Conservation (phyloP, 2,797 vertebrate species). For the Platyrinchus mystaceus region DNA sequence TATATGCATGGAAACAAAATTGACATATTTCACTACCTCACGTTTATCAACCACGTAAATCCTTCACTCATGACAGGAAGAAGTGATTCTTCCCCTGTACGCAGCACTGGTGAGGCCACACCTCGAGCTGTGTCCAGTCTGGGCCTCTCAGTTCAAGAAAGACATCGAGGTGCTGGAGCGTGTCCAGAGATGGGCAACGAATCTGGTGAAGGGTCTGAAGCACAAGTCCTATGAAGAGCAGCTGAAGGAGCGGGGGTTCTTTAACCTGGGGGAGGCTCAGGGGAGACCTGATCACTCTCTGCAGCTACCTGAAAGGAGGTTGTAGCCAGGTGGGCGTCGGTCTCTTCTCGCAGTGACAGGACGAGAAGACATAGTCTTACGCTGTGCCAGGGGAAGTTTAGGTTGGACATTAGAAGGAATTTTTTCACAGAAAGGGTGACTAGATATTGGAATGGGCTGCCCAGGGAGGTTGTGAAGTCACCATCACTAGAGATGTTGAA, state of each 20-base stretch:
- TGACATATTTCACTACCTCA: accelerated
- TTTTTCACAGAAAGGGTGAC: not conserved
- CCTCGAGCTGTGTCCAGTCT: accelerated
- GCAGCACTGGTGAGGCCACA: not conserved
- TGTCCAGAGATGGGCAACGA: not conserved
- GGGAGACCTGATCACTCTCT: not conserved
- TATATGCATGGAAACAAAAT: not conserved
- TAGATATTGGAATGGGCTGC: not conserved
- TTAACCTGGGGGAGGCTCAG: not conserved
- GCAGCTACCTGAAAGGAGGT: not conserved
- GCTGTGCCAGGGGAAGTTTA: not conserved
- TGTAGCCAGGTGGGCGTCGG: accelerated
- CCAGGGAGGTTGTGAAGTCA: not conserved
- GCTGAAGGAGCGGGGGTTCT: not conserved
- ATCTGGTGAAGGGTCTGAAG: not conserved
- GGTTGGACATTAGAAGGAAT: not conserved
- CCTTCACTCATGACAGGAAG: not conserved
- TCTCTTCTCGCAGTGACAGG: not conserved
- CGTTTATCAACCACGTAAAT: accelerated
- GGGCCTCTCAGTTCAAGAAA: not conserved
- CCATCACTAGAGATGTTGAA: accelerated
- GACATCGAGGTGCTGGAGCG: not conserved
- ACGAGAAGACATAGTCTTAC: not conserved
- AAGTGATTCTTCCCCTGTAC: not conserved
- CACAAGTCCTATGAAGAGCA: not conserved